These are phyloP conservation scores for Calyptommatus sinebrachiatus DNA, from an alignment of 2,113 vertebrate species.

Conservation along the genomic window DNA sequence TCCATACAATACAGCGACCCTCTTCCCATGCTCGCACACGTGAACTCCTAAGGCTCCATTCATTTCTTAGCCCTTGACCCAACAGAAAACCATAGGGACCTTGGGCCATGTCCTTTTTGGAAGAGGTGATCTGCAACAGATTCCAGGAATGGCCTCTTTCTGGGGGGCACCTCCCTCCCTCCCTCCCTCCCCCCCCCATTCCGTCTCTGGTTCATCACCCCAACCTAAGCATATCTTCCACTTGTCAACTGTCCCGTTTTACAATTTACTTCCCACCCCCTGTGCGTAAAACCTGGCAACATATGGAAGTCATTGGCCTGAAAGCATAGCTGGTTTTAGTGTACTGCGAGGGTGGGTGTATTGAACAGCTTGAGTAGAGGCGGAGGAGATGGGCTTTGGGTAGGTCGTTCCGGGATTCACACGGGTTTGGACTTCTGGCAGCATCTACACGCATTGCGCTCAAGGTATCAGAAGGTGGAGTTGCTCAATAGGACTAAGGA, in stretches of 20 bases:
- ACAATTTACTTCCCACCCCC: conserved; percentile 43
- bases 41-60: not conserved
- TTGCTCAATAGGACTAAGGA: not conserved
- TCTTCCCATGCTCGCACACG: not conserved
- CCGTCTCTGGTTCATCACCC: not conserved
- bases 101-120: conserved; percentile 33
- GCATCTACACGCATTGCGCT: conserved; percentile 36
- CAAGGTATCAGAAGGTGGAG: conserved; percentile 37
- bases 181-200: too few relatives aligned
- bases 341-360: conserved; percentile 19
- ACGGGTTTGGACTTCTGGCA: conserved; percentile 36
- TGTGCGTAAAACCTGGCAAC: conserved; percentile 57
- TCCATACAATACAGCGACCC: not conserved
- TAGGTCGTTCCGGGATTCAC: conserved; percentile 50
- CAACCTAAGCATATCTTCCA: conserved; percentile 20
- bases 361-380: too few relatives aligned
- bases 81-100: conserved; percentile 33
- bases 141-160: conserved; percentile 58
- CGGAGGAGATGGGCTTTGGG: conserved; percentile 52
- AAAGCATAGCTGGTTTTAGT: conserved; percentile 50
- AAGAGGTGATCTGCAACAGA: conserved; percentile 59
- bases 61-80: conserved; percentile 36
- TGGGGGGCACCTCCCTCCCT: conserved; percentile 32
- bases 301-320: conserved; percentile 60
- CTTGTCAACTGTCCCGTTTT: conserved; percentile 16